Evolutionary conservation across 2,888 invertebrate genomes (phyloP), one percentile per base, ranked within the genome.

Genomic region (Therioaphis trifolii): DNA sequence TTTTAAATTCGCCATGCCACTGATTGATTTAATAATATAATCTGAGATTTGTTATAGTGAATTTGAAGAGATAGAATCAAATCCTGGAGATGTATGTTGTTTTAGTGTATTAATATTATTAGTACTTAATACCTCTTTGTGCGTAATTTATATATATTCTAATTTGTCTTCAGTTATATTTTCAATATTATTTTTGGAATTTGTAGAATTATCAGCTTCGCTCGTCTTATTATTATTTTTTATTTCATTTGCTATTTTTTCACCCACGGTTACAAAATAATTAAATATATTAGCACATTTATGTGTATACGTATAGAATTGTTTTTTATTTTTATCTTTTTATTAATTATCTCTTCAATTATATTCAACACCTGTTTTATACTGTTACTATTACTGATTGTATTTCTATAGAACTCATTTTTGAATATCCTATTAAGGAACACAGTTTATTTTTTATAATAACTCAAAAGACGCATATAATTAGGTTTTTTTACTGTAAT

Each of bases 401-500:
- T 29, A 18, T 66, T 35, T 35, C 63, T 66, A 66, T 35, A 35
- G n/a, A 18, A 66, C 1, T 66, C 35, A 35, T 66, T 66, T 66
- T 66, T 66, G 11, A 18, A n/a, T 68, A 12, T n/a, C n/a, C 40
- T 21, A 68, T 68, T 68, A 68, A 40, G 15, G 40, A n/a, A 43
- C 68, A 68, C 18, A 68, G 24, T 68, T 68, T 68, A 35, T 35
- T 29, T 66, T 66, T 66, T 66, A 35, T 66, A 66, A 43, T 40
- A 68, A 21, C 21, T 68, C 21, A 68, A 40, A 35, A 40, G 11
- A 21, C 4, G 11, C 5, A 40, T 43, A 21, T 21, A 11, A 40
- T 68, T 68, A 3, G n/a, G 12, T 21, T 12, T 40, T 27, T 68
- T 68, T 68, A 40, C 12, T 40, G 11, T 21, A 9, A n/a, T 68